Percentiles rank a stretch among this genome's conserved stretches.
These are phyloP conservation scores for Hycleus cichorii DNA, from an alignment of 1,140 invertebrate genomes.

Conservation along the genomic window DNA sequence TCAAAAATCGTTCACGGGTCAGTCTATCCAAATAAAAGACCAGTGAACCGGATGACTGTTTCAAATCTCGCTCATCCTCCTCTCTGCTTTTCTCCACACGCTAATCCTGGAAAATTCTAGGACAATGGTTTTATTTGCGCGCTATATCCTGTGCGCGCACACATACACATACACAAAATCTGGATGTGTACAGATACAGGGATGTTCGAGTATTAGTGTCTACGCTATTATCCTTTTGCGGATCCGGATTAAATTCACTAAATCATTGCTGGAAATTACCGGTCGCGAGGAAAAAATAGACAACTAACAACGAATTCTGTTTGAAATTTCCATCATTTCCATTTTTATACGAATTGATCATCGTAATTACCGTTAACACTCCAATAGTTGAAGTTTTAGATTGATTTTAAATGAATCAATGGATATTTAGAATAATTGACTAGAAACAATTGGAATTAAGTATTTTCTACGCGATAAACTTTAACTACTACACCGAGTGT, in stretches of 20 bases:
- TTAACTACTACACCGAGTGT: no score
- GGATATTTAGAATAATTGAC: no score
- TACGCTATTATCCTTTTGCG: conserved; percentile 13
- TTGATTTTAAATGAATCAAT: no score
- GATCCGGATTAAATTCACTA: conserved; percentile 16
- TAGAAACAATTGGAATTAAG: no score
- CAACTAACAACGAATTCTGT: no score
- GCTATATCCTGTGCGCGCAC: conserved; percentile 13
- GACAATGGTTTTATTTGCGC: conserved; percentile 24
- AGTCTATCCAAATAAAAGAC: conserved; percentile 12
- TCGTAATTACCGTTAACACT: no score
- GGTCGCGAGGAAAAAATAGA: not conserved
- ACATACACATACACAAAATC: no score
- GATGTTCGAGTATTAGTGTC: conserved; percentile 14
- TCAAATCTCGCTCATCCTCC: conserved; percentile 7
- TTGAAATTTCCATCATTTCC: not conserved
- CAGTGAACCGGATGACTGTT: conserved; percentile 19
- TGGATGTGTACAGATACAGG: no score
- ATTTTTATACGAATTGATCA: not conserved
- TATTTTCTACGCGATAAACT: no score
- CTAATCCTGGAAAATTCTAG: conserved; percentile 24
- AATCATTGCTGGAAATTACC: conserved; percentile 19
- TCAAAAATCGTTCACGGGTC: conserved; percentile 17
- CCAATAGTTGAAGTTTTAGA: no score
- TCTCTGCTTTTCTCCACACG: conserved; percentile 4